A percentile compares a stretch with the other conserved stretches of the same genome.
Evolutionary conservation across 1,140 invertebrate species (phyloP).

Genomic region (Anastrepha obliqua): DNA sequence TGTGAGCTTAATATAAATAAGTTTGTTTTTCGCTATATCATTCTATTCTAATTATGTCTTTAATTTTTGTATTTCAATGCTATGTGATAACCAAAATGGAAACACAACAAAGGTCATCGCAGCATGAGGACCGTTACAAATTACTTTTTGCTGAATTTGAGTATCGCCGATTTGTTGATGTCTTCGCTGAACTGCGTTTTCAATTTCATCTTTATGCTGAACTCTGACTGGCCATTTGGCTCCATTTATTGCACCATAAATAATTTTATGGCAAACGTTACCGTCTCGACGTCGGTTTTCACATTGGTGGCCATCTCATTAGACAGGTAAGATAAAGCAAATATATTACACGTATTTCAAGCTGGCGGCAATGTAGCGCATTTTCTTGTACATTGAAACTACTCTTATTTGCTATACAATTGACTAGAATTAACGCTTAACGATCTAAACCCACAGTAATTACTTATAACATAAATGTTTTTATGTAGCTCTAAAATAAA

Average conservation of each 20-base stretch:
- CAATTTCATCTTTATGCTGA: slow-evolving; percentile 93
- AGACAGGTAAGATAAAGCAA: slow-evolving; percentile 80
- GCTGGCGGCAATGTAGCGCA: no score
- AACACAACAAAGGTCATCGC: slow-evolving; percentile 80
- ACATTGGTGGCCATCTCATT: slow-evolving; percentile 90
- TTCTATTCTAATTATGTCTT: not conserved
- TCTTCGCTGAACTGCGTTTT: slow-evolving; percentile 94
- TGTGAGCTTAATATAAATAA: no score
- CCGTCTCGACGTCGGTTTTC: slow-evolving; percentile 92
- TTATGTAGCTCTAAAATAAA: no score
- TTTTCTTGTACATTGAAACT: no score
- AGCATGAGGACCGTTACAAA: slow-evolving; percentile 97
- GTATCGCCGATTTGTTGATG: slow-evolving; percentile 93
- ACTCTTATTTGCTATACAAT: no score
- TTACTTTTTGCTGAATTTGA: slow-evolving; percentile 96
- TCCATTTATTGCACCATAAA: slow-evolving; percentile 88
- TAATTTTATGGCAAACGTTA: slow-evolving; percentile 92
- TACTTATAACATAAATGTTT: no score
- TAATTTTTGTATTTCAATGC: not conserved
- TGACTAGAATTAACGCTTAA: no score
- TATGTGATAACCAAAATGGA: not conserved
- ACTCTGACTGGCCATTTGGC: slow-evolving; percentile 91
- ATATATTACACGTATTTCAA: not conserved
- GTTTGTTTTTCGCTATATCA: no score
- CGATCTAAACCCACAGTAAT: no score